phyloP scores from a whole-genome alignment of 2,113 vertebrate genomes.

The Scopus umbretta region DNA sequence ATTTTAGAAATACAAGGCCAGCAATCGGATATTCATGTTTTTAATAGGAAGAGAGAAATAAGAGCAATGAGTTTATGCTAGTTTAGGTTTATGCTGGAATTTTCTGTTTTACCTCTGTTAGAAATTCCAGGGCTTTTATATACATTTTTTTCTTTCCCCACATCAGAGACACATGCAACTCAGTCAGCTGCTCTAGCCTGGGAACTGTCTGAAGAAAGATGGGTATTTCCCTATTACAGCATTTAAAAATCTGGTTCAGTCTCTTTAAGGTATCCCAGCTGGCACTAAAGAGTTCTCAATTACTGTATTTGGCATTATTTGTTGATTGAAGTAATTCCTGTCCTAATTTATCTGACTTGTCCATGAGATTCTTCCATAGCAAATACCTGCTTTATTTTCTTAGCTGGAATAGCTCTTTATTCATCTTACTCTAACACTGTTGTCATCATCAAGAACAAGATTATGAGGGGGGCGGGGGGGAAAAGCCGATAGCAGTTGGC shows the following conservation, averaged over 20 bases:
- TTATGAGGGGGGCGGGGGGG: too few relatives aligned
- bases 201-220: not conserved
- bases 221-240: not conserved
- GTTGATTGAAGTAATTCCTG: conserved; percentile 2
- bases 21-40: not conserved
- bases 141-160: not conserved
- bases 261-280: not conserved
- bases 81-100: not conserved
- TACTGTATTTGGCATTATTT: conserved; percentile 5
- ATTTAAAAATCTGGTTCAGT: not conserved
- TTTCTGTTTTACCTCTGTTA: not conserved
- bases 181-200: not conserved
- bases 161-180: not conserved
- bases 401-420: not conserved
- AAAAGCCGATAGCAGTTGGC: not conserved
- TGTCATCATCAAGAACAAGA: not conserved
- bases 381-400: not conserved
- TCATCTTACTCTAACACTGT: not conserved
- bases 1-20: not conserved
- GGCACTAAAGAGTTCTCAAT: not conserved
- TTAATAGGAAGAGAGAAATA: not conserved
- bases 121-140: not conserved
- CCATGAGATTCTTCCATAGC: not conserved
- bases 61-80: not conserved
- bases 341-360: not conserved